Evolutionary conservation across 2,888 invertebrate genomes (phyloP).

Genomic region (Thymelicus lineola): DNA sequence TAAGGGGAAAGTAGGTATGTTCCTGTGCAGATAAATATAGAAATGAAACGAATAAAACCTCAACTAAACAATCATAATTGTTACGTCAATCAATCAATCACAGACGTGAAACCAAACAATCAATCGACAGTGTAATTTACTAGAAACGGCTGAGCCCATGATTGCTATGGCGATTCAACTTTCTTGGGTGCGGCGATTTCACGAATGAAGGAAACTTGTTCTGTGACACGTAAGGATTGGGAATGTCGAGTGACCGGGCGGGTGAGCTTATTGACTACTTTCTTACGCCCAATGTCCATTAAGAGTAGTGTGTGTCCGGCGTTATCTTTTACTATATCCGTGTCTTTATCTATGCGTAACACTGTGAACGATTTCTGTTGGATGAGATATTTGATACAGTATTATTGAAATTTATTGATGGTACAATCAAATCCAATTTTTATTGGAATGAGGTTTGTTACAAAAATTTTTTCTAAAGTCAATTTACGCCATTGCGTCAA

Average conservation of each 20-base stretch:
- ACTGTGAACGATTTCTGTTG: too few species aligned
- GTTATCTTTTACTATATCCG: too few species aligned
- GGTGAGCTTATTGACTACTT: slow-evolving; percentile 43
- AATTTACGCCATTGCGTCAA: too few species aligned
- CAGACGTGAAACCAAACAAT: slow-evolving; percentile 21
- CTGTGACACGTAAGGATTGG: slow-evolving; percentile 56
- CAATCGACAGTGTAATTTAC: slow-evolving; percentile 42
- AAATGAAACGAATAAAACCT: not conserved
- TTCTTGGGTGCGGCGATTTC: slow-evolving; percentile 68
- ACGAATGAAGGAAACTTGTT: slow-evolving; percentile 71
- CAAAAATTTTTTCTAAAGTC: too few species aligned
- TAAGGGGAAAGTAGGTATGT: too few species aligned
- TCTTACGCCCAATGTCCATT: slow-evolving; percentile 30
- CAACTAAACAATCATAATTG: not conserved
- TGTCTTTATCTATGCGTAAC: too few species aligned
- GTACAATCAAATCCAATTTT: too few species aligned
- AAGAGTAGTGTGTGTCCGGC: too few species aligned
- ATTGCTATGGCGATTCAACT: slow-evolving; percentile 44
- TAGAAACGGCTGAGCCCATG: slow-evolving; percentile 34
- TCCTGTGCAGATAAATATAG: too few species aligned
- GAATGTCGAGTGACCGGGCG: slow-evolving; percentile 63
- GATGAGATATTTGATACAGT: too few species aligned
- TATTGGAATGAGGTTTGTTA: too few species aligned
- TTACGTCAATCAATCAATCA: not conserved
- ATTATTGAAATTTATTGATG: too few species aligned